Conservation (phyloP, 2,797 vertebrate species). For the Coendou prehensilis region DNA sequence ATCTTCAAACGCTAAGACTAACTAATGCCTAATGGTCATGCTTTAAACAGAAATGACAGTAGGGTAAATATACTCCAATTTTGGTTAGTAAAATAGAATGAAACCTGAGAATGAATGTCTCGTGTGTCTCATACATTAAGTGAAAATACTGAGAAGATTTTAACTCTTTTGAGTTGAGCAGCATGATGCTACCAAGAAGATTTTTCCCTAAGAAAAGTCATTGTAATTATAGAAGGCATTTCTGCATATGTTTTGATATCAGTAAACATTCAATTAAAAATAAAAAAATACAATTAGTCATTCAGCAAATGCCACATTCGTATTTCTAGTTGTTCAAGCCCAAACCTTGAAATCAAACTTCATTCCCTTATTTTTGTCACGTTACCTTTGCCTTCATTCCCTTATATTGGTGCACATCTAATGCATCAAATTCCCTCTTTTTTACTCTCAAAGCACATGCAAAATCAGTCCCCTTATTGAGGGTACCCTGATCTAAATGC, state of each 20-base stretch:
- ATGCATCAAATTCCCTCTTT: not conserved
- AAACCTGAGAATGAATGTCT: not conserved
- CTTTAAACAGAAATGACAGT: not conserved
- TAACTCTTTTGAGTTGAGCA: not conserved
- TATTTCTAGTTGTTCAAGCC: not conserved
- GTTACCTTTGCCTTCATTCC: not conserved
- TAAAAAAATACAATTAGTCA: not conserved
- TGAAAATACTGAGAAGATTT: not conserved
- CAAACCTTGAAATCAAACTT: not conserved
- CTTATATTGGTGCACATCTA: not conserved
- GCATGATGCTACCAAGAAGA: not conserved
- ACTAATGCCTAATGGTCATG: not conserved
- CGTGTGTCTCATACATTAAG: not conserved
- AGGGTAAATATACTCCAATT: not conserved
- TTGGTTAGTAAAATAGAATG: not conserved
- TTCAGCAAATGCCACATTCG: not conserved
- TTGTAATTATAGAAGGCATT: not conserved
- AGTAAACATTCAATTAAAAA: not conserved
- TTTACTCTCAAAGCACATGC: not conserved
- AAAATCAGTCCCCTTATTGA: accelerated
- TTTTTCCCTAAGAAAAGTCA: not conserved
- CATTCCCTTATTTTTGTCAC: not conserved
- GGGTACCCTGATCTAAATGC: accelerated
- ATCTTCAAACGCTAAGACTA: not conserved
- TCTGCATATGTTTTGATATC: not conserved